These are phyloP conservation scores for Microcebus ravelobensis DNA, from an alignment of 2,113 vertebrate species.

Conservation along the genomic window DNA sequence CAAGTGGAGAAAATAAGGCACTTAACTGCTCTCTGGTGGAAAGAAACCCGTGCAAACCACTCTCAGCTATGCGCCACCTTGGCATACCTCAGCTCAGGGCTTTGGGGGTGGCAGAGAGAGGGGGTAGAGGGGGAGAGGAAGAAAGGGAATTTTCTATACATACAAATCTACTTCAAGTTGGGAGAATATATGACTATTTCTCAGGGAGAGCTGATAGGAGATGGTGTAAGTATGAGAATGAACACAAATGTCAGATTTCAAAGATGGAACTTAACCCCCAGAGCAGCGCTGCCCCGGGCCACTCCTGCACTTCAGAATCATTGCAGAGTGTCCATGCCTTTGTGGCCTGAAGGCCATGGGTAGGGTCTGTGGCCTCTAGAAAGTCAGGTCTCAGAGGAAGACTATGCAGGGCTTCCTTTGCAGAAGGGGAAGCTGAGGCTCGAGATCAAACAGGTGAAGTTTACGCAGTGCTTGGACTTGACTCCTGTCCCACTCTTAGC, in stretches of 20 bases:
- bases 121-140: background rate
- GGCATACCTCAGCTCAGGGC: background rate
- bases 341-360: background rate
- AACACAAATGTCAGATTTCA: background rate
- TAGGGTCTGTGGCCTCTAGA: background rate
- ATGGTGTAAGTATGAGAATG: background rate
- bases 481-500: background rate
- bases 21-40: slow-evolving; percentile 72
- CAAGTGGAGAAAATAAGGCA: slow-evolving; percentile 83
- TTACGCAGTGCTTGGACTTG: background rate
- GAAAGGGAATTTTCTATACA: background rate
- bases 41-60: slow-evolving; percentile 32
- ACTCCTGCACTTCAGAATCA: background rate
- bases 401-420: background rate
- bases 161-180: background rate
- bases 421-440: slow-evolving; percentile 6
- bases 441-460: background rate
- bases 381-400: background rate
- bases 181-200: fast-evolving
- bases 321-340: background rate
- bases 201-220: background rate
- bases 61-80: slow-evolving; percentile 11
- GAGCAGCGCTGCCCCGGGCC: too few species aligned
- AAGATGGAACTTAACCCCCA: background rate
- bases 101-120: background rate